These are phyloP conservation scores for Myrmecobius fasciatus DNA, from an alignment of 2,113 vertebrate species.

Conservation along the genomic window DNA sequence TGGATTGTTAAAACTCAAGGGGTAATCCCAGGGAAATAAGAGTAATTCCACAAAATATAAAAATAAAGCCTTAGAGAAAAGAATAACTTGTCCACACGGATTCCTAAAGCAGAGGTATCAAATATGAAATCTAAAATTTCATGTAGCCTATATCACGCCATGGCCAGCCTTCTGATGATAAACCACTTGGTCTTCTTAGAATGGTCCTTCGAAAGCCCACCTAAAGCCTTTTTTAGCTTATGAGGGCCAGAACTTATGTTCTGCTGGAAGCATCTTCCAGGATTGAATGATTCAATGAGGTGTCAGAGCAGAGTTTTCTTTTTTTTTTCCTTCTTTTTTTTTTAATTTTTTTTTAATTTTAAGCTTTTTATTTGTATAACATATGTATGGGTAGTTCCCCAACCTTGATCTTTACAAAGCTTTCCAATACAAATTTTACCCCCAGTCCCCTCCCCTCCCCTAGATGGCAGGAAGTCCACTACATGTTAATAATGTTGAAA, in stretches of 20 bases:
- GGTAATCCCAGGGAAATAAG: background rate
- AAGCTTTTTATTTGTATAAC: too few species aligned
- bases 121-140: background rate
- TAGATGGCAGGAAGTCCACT: too few species aligned
- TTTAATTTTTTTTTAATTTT: too few species aligned
- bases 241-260: background rate
- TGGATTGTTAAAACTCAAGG: background rate
- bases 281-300: background rate
- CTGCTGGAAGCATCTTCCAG: background rate
- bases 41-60: background rate
- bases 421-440: too few species aligned
- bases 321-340: too few species aligned
- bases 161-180: background rate
- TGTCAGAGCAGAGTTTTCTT: background rate
- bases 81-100: background rate
- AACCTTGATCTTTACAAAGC: too few species aligned
- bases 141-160: background rate
- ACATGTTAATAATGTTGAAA: too few species aligned
- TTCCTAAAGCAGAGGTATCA: background rate
- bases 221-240: background rate
- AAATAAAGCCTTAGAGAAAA: background rate
- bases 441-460: too few species aligned
- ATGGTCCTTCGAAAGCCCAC: background rate
- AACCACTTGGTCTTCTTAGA: background rate
- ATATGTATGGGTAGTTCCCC: too few species aligned